Evolutionary conservation across 2,113 vertebrate species (phyloP).

Genomic region (Malurus alboscapulatus): DNA sequence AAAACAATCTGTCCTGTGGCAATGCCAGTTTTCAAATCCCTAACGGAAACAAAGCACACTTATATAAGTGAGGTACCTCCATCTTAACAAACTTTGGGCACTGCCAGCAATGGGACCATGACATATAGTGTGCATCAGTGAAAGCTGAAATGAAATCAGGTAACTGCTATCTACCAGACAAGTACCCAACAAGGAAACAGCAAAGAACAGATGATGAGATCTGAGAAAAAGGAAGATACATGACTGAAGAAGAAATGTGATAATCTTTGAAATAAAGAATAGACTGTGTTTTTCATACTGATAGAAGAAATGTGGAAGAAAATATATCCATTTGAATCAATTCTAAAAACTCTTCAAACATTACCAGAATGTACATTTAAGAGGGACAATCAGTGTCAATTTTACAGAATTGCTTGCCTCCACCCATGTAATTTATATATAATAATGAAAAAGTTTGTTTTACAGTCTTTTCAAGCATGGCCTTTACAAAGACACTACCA

Average conservation of each 20-base stretch:
- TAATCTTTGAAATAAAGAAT: background rate
- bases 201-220: background rate
- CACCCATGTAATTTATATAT: background rate
- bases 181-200: background rate
- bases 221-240: background rate
- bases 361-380: background rate
- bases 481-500: background rate
- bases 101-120: background rate
- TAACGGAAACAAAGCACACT: background rate
- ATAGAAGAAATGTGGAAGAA: background rate
- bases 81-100: background rate
- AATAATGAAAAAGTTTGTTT: background rate
- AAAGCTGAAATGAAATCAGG: background rate
- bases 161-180: background rate
- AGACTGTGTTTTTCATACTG: background rate
- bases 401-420: background rate
- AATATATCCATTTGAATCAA: background rate
- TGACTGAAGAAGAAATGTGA: background rate
- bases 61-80: background rate
- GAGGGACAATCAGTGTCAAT: background rate
- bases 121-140: background rate
- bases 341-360: background rate
- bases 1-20: background rate
- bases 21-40: background rate
- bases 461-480: background rate